A percentile compares a stretch with the other conserved stretches of the same genome.
These are phyloP conservation scores for Matsumurasca onukii DNA, from an alignment of 1,140 invertebrate genomes.

Conservation along the genomic window DNA sequence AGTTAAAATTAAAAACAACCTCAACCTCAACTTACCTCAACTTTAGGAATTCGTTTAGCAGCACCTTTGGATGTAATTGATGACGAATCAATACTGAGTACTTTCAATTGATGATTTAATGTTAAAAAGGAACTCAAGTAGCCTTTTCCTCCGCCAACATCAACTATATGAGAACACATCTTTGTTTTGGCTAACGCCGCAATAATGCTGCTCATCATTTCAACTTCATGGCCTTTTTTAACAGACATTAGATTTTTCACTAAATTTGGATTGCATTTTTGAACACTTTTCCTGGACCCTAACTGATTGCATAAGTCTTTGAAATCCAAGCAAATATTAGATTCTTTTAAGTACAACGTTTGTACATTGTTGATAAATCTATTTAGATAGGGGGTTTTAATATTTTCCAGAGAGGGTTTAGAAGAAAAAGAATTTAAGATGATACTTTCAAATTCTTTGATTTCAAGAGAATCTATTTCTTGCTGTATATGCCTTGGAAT, in stretches of 20 bases:
- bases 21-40: conserved; percentile 54
- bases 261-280: conserved; percentile 48
- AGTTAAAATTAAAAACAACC: too few relatives aligned
- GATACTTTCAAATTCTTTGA: conserved; percentile 42
- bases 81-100: conserved; percentile 78
- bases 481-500: conserved; percentile 56
- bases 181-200: conserved; percentile 46
- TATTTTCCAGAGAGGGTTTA: conserved; percentile 1
- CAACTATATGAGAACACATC: conserved; percentile 59
- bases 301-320: conserved; percentile 44
- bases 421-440: conserved; percentile 2
- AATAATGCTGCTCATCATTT: conserved; percentile 57
- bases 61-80: conserved; percentile 63
- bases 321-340: conserved; percentile 30
- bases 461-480: conserved; percentile 53
- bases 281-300: conserved; percentile 47
- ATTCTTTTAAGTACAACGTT: conserved; percentile 35
- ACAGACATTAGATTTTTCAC: conserved; percentile 51
- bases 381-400: neutral
- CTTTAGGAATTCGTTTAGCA: conserved; percentile 57
- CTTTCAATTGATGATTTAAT: conserved; percentile 66
- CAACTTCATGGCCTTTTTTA: conserved; percentile 85
- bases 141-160: conserved; percentile 85
- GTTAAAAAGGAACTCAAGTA: conserved; percentile 75
- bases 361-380: conserved; percentile 43